These are phyloP conservation scores for Hypena proboscidalis DNA, from an alignment of 2,888 invertebrate genomes.

Conservation along the genomic window DNA sequence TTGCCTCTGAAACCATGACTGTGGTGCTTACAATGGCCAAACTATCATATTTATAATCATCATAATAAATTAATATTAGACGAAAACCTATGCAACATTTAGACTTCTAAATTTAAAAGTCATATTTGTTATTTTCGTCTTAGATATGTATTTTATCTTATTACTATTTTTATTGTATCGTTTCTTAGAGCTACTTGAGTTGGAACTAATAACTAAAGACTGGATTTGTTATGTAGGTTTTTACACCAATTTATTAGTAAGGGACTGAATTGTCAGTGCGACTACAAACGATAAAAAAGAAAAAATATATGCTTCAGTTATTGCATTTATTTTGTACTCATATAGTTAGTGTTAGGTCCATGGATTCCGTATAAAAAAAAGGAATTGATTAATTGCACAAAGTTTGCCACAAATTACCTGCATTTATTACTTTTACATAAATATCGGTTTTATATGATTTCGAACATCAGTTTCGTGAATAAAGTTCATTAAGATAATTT, in stretches of 20 bases:
- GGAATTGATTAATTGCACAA: too few species aligned
- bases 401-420: too few species aligned
- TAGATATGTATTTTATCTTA: neutral
- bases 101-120: slow-evolving; percentile 2
- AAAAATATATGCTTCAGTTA: too few species aligned
- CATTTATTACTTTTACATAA: too few species aligned
- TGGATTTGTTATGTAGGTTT: slow-evolving; percentile 51
- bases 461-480: too few species aligned
- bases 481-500: too few species aligned
- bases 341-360: too few species aligned
- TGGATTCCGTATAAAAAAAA: too few species aligned
- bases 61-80: neutral
- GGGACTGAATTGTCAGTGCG: slow-evolving; percentile 12
- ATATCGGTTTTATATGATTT: too few species aligned
- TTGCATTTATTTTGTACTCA: too few species aligned
- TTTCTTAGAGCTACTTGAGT: slow-evolving; percentile 15
- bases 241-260: slow-evolving; percentile 33
- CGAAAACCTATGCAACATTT: slow-evolving; percentile 6
- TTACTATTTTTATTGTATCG: slow-evolving; percentile 9
- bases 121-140: slow-evolving; percentile 1
- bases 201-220: slow-evolving; percentile 43
- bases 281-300: slow-evolving; percentile 7
- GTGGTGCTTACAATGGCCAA: too few species aligned
- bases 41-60: slow-evolving; percentile 1
- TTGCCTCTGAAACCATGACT: too few species aligned